These are phyloP conservation scores for Mus spretus DNA, from an alignment of 2,797 vertebrate genomes.

Conservation along the genomic window DNA sequence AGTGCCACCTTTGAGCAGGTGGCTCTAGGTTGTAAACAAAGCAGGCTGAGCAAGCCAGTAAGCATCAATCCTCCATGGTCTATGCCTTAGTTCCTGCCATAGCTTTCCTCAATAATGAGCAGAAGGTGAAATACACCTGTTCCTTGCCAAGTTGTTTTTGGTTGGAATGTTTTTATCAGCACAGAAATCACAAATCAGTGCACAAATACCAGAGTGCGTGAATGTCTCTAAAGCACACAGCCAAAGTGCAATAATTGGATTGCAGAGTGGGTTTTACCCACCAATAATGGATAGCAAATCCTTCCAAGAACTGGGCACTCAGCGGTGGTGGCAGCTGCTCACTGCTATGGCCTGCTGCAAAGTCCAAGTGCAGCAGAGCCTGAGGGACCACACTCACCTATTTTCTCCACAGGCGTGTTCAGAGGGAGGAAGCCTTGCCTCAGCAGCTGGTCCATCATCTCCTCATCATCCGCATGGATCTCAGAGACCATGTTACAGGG, in stretches of 20 bases:
- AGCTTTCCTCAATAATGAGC: not conserved
- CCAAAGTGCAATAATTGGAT: rapidly evolving
- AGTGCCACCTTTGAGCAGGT: not conserved
- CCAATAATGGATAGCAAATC: not conserved
- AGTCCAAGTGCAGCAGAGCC: not conserved
- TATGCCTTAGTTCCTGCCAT: not conserved
- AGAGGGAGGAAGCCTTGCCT: conserved; percentile 98
- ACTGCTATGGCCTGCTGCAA: not conserved
- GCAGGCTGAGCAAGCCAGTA: not conserved
- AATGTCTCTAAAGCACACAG: not conserved
- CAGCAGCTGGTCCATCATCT: conserved; percentile 97
- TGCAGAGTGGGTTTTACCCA: not conserved
- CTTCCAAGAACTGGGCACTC: not conserved
- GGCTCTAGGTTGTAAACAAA: not conserved
- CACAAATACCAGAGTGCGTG: not conserved
- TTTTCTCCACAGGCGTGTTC: conserved; percentile 97
- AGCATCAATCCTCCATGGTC: rapidly evolving
- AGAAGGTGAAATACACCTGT: no score
- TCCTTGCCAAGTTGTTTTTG: not conserved
- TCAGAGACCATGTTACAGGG: conserved; percentile 99
- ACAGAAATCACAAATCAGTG: not conserved
- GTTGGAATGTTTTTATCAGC: no score
- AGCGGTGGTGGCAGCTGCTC: not conserved
- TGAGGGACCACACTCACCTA: conserved; percentile 88
- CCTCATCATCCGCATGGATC: conserved; percentile 97